Conservation (phyloP, 2,797 vertebrate genomes). For the Falco rusticolus region DNA sequence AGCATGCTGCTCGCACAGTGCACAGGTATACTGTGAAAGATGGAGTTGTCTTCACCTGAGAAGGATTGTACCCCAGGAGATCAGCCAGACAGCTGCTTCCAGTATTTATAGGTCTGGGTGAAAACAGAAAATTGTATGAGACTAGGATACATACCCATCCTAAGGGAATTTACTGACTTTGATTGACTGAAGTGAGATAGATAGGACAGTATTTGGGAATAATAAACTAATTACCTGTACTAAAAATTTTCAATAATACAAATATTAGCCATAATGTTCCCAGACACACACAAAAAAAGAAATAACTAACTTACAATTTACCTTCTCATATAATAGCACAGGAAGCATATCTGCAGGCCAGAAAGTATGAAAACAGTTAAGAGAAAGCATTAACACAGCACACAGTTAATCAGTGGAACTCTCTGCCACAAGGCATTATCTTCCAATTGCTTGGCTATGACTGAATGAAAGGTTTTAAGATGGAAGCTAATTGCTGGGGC, state of each 20-base stretch:
- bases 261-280: not conserved
- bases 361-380: not conserved
- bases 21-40: not conserved
- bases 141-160: not conserved
- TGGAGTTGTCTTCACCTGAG: not conserved
- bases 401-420: not conserved
- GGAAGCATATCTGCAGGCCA: not conserved
- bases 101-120: not conserved
- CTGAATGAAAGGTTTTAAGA: slow-evolving; percentile 28
- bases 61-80: not conserved
- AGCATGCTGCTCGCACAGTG: not conserved
- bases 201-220: not conserved
- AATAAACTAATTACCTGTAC: not conserved
- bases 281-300: not conserved
- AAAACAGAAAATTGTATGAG: not conserved
- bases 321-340: not conserved
- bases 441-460: not conserved
- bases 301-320: not conserved
- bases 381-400: not conserved
- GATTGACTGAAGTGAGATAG: not conserved
- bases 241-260: not conserved
- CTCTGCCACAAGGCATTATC: not conserved
- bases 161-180: not conserved
- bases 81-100: not conserved
- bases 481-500: not conserved